Percentiles rank a stretch among this genome's conserved stretches.
phyloP scores from a whole-genome alignment of 2,113 vertebrate genomes.

The Onychorhynchus coronatus region DNA sequence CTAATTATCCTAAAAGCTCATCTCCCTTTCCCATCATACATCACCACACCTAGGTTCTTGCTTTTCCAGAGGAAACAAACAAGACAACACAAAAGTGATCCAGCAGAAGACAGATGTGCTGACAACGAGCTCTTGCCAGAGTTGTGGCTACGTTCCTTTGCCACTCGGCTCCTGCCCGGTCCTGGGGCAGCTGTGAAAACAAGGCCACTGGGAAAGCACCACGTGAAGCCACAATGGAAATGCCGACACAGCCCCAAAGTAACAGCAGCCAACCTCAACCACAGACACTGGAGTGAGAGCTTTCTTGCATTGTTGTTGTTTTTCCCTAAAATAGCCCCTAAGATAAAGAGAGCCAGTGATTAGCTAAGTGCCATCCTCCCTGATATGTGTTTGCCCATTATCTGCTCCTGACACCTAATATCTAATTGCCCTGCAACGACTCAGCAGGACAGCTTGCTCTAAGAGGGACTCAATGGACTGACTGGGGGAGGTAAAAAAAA shows the following conservation, averaged over 20 bases:
- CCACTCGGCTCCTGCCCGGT: not conserved
- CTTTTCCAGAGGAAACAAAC: not conserved
- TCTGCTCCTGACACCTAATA: conserved; percentile 32
- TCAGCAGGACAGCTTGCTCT: not conserved
- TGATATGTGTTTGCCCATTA: not conserved
- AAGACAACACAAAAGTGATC: not conserved
- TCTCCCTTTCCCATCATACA: not conserved
- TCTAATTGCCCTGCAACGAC: conserved; percentile 21
- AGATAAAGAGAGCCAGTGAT: conserved; percentile 15
- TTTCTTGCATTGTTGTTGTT: conserved; percentile 14
- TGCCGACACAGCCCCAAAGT: not conserved
- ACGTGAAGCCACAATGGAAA: not conserved
- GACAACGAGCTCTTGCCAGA: not conserved
- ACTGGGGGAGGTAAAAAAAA: not conserved
- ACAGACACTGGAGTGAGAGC: not conserved
- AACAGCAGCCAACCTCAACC: not conserved
- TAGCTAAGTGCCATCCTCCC: conserved; percentile 37
- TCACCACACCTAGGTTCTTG: not conserved
- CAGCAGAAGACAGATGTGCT: conserved; percentile 15
- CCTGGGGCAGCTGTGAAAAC: conserved; percentile 66
- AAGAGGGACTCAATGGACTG: not conserved
- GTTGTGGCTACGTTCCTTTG: not conserved
- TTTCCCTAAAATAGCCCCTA: conserved; percentile 36
- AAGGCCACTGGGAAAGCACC: conserved; percentile 28
- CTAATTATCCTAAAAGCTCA: not conserved